Evolutionary conservation across 2,888 invertebrate genomes (phyloP).

Genomic region (Drosophila anomalipes): DNA sequence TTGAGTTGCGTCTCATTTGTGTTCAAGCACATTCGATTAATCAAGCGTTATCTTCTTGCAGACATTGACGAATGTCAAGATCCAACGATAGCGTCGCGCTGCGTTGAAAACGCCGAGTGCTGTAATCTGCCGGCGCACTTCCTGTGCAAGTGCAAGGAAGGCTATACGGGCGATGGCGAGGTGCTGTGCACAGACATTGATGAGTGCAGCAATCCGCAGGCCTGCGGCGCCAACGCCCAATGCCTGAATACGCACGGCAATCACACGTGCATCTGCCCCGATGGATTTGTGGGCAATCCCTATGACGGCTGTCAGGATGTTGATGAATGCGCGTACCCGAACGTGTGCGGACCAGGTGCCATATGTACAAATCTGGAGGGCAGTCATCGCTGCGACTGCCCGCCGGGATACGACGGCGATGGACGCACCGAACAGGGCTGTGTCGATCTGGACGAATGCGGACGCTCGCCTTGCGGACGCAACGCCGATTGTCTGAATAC

Average conservation of each 20-base stretch:
- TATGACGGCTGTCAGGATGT: conserved; percentile 92
- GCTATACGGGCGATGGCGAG: conserved; percentile 96
- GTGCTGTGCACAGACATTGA: conserved; percentile 95
- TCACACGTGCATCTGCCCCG: conserved; percentile 93
- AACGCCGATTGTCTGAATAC: conserved; percentile 92
- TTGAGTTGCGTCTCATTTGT: conserved; percentile 61
- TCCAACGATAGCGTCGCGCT: conserved; percentile 92
- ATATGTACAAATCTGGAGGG: conserved; percentile 92
- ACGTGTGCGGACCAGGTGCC: conserved; percentile 92
- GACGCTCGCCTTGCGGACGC: conserved; percentile 91
- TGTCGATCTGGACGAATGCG: conserved; percentile 91
- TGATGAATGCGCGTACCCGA: conserved; percentile 91
- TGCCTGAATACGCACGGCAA: conserved; percentile 95
- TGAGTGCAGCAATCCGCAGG: conserved; percentile 93
- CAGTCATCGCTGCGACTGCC: conserved; percentile 93
- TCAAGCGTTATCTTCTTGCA: conserved; percentile 82
- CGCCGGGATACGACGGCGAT: conserved; percentile 92
- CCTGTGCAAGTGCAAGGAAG: conserved; percentile 96
- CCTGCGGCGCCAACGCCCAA: conserved; percentile 92
- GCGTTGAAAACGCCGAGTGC: conserved; percentile 96
- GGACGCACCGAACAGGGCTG: conserved; percentile 90
- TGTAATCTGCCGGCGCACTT: conserved; percentile 97
- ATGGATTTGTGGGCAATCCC: conserved; percentile 94
- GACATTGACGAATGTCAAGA: conserved; percentile 98
- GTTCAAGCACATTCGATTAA: conserved; percentile 58